These are phyloP conservation scores for Neosilurus hyrtlii DNA, from an alignment of 2,797 vertebrate species.

Conservation along the genomic window DNA sequence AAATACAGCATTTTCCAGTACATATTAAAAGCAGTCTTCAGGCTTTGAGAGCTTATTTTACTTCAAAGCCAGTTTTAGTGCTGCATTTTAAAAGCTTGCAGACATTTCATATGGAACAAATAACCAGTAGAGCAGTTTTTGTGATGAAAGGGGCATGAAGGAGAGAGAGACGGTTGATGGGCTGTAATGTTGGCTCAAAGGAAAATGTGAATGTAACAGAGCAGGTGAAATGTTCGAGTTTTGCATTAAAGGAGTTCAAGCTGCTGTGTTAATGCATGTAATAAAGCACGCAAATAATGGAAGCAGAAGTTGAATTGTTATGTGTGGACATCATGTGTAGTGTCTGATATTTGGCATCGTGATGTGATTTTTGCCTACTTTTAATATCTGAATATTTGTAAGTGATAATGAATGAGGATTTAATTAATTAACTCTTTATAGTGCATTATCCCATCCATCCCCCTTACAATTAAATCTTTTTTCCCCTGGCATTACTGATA, in stretches of 20 bases:
- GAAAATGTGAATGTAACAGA: not conserved
- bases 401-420: not conserved
- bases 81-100: not conserved
- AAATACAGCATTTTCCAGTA: not conserved
- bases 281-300: not conserved
- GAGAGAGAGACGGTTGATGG: not conserved
- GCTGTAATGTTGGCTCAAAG: not conserved
- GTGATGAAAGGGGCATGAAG: not conserved
- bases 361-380: not conserved
- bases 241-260: not conserved
- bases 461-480: not conserved
- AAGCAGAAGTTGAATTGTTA: not conserved
- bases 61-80: not conserved
- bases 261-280: not conserved
- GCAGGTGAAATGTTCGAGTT: not conserved
- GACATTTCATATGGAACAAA: slow-evolving; percentile 7
- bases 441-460: not conserved
- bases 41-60: not conserved
- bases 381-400: slow-evolving; percentile 1
- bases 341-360: not conserved
- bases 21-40: not conserved
- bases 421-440: not conserved
- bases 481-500: no score
- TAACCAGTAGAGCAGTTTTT: not conserved
- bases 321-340: not conserved